These are phyloP conservation scores for Oryzaephilus surinamensis DNA, from an alignment of 1,140 invertebrate species.

Conservation along the genomic window DNA sequence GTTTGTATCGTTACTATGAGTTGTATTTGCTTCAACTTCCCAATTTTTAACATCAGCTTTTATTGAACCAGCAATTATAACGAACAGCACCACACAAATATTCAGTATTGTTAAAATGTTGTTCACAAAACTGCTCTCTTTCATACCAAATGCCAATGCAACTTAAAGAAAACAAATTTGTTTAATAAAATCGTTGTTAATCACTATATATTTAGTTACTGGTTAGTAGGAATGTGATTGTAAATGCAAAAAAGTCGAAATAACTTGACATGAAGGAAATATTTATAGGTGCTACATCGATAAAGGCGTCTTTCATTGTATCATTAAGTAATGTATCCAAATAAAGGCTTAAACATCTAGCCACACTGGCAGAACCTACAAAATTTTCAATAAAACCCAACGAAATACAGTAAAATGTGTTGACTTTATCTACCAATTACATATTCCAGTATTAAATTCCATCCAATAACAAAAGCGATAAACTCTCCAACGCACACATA, in stretches of 20 bases:
- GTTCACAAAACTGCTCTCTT: conserved; percentile 73
- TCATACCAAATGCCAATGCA: conserved; percentile 67
- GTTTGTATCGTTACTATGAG: conserved; percentile 39
- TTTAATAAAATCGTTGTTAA: conserved; percentile 1
- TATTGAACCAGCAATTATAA: conserved; percentile 69
- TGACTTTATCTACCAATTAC: conserved; percentile 58
- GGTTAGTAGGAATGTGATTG: conserved; percentile 45
- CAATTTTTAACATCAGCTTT: conserved; percentile 61
- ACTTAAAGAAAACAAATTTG: conserved; percentile 40
- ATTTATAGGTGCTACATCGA: conserved; percentile 45
- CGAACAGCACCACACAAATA: conserved; percentile 67
- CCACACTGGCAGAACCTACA: conserved; percentile 67
- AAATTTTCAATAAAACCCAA: too few species aligned
- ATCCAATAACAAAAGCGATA: conserved; percentile 69
- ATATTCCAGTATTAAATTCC: conserved; percentile 87
- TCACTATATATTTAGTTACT: conserved; percentile 31
- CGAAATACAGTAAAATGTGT: background rate
- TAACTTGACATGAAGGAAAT: conserved; percentile 49
- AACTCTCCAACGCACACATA: conserved; percentile 81
- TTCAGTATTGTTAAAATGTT: conserved; percentile 79
- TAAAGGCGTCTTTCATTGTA: conserved; percentile 48
- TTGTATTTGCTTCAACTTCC: conserved; percentile 44
- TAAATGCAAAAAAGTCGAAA: conserved; percentile 58
- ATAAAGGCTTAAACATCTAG: conserved; percentile 66
- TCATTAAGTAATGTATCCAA: conserved; percentile 55